Evolutionary conservation across 2,113 vertebrate species (phyloP), one percentile per base, ranked within the genome.

Genomic region (Silurus meridionalis): DNA sequence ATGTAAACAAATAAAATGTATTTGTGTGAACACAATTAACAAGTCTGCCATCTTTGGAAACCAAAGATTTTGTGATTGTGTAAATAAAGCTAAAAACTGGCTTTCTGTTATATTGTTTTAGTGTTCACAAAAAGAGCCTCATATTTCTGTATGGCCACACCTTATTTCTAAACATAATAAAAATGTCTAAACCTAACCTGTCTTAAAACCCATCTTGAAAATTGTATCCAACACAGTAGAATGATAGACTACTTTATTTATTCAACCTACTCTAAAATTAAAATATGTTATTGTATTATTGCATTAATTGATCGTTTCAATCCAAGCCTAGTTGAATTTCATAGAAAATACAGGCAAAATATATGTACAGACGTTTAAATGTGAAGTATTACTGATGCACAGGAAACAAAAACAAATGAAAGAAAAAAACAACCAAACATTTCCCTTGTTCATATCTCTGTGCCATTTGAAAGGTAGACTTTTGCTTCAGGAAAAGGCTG

Each of bases 401-500:
- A 66, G 60, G 3, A 15, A 28, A 21, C 15, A 37, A 66, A 78
- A 61, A 61, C 60, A 61, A 50, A 60, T 10, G 15, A 75, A n/a
- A n/a, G 21, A 23, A 55, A 67, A 67, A 52, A 55, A 57, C 52
- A 58, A 15, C 53, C 25, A 79, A 58, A 79, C 10, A 37, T 83
- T 58, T 74, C 69, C 48, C 17, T 60, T 53, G 58, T 28, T 28
- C 4, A 37, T 82, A 52, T 67, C 72, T 14, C 57, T 21, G 14
- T 72, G n/a, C 7, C 53, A 46, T 78, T 52, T 74, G 0, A 82
- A 82, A 75, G 79, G 28, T 81, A 1, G 46, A 37, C 21, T 72
- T 82, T 61, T 74, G 19, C 85, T 61, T 7, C 8, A 23, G 77
- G 84, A 52, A 86, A 60, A 81, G 53, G 58, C 66, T 61, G 57